Evolutionary conservation across 2,797 vertebrate species (phyloP).

Genomic region (Morelia viridis): DNA sequence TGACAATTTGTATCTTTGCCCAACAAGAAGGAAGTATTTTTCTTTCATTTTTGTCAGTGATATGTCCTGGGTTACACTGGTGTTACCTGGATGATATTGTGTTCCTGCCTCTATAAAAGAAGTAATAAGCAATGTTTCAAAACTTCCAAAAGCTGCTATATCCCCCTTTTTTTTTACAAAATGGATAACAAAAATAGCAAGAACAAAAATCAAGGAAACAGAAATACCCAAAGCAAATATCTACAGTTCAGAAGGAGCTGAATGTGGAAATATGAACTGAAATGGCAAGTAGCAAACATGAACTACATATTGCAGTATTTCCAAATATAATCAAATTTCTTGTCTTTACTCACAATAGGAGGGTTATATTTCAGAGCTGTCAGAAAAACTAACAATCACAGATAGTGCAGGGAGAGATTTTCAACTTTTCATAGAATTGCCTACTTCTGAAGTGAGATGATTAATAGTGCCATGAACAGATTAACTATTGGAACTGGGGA

Average conservation of each 20-base stretch:
- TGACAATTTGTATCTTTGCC: constrained; percentile 18
- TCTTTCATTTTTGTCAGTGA: background rate
- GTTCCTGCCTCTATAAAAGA: background rate
- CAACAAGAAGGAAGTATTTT: constrained; percentile 35
- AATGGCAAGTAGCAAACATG: constrained; percentile 22
- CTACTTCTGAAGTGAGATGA: constrained; percentile 36
- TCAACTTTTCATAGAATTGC: constrained; percentile 29
- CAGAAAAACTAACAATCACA: constrained; percentile 42
- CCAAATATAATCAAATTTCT: constrained; percentile 40
- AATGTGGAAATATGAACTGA: constrained; percentile 2
- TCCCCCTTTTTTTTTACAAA: background rate
- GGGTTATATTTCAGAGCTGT: constrained; percentile 40
- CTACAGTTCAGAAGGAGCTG: background rate
- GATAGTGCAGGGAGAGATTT: constrained; percentile 37
- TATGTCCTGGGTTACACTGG: constrained; percentile 10
- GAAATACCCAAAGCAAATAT: background rate
- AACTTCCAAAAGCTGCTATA: rapidly evolving
- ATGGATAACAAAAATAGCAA: background rate
- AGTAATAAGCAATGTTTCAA: background rate
- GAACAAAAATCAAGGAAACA: background rate
- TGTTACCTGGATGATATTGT: constrained; percentile 7
- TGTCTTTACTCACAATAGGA: constrained; percentile 27
- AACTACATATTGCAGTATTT: constrained; percentile 18
- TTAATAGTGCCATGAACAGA: constrained; percentile 49
- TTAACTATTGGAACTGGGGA: constrained; percentile 38